Base-by-base conservation (phyloP, 2,797 vertebrate species). In the Acanthornis magna region DNA sequence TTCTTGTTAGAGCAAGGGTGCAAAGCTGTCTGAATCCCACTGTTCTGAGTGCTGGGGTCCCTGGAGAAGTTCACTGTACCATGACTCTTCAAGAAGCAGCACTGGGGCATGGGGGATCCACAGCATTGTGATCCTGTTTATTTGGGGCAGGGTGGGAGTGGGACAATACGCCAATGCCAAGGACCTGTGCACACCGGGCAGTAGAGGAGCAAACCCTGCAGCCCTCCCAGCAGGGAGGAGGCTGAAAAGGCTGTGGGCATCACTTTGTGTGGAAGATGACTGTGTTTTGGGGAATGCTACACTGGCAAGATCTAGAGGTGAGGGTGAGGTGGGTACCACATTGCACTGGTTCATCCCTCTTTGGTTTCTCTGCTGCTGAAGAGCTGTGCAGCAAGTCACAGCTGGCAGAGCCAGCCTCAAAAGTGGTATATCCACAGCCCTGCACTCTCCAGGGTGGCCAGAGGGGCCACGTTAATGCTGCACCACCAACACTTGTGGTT, bases 391-490 rank as follows among this genome's bases (percentile, higher is more conserved):
- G 29, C 14, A 32, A 51, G 58, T 68, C 34, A 54, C 18, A 32
- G 63, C 54, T 2, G 6, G 7, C 13, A 43, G 3, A 26, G 23
- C 11, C 36, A 54, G 36, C 25, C 45, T 45, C 38, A 42, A 16
- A 74, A 51, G 26, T 2, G 3, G 16, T 5, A 8, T 18, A 7
- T 36, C 15, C 19, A 16, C 12, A 87, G 54, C 19, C 14, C 62
- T 18, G 1, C 1, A 1, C 26, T 45, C 20, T 30, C 36, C 13
- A 20, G 57, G 47, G 14, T 23, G 70, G 10, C 43, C 23, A 11
- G 15, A 54, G 50, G 21, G 21, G 14, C 29, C 34, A 11, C 0
- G 0, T 30, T 55, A 6, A 0, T 42, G 32, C 36, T 73, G 68
- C 18, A 48, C 34, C n/a, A 25, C 13, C 45, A 71, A 5, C 34